Base-by-base conservation (phyloP, 2,888 invertebrate species). In the Ethmia dodecea region DNA sequence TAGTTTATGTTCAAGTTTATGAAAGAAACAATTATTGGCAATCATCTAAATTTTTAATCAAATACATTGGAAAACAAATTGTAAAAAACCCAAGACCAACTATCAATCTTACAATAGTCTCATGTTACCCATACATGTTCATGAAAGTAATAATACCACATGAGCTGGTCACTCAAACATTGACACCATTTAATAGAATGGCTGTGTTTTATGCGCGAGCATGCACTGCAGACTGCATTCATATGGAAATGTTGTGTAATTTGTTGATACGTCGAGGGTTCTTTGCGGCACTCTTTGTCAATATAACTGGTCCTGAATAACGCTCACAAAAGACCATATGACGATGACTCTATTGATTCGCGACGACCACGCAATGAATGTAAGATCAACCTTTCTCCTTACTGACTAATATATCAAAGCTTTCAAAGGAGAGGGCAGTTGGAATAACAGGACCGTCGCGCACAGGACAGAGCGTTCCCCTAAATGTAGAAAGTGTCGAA, bases 221-320 rank as follows among this genome's bases (percentile, higher is more conserved):
- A 62, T 65, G 64, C 10, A 71, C 64, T 52, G 61, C 55, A 55
- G 60, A 55, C 52, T 38, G 44, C 45, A 73, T 86, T 84, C 59
- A 78, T 67, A 86, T 86, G 83, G 63, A 65, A 84, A 86, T 86
- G 42, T 58, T 76, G 75, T 84, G 74, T 84, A 84, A 84, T 86
- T 86, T 86, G 81, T 83, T 83, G 79, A 80, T 83, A 70, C 55
- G 70, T 72, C 70, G 78, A 84, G 86, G 86, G 84, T 80, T 69
- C 69, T 78, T 81, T 83, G 83, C 71, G 79, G 79, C 79, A 64
- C 69, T 65, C 74, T 72, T 84, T 86, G 74, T 84, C 47, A 49
- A 45, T 38, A 37, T 48, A 78, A 83, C 83, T 70, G 73, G 84
- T 80, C 63, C 38, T 62, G 63, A 70, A 72, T 67, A n/a, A n/a